Conservation (phyloP, 2,888 invertebrate genomes). For the Scaptomyza reducta region DNA sequence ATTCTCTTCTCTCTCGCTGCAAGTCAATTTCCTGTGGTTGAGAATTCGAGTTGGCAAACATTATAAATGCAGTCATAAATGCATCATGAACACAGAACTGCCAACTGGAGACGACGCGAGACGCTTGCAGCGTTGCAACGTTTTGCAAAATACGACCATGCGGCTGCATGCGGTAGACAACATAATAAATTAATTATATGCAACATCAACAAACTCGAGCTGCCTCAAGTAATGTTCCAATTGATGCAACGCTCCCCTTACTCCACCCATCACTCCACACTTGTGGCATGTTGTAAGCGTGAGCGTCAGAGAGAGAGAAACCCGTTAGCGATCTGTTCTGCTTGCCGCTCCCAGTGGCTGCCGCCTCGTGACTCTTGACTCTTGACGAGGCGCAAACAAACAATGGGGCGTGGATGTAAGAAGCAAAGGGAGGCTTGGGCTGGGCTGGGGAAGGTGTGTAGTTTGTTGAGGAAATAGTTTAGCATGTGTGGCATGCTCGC, state of each 20-base stretch:
- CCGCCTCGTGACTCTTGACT: constrained; percentile 24
- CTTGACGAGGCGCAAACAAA: constrained; percentile 71
- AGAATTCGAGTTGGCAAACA: constrained; percentile 46
- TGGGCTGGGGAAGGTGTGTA: constrained; percentile 2
- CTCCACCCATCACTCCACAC: not conserved
- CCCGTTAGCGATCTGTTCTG: constrained; percentile 39
- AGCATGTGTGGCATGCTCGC: constrained; percentile 71
- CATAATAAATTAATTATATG: constrained; percentile 80
- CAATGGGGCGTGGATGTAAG: constrained; percentile 64
- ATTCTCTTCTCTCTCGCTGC: not conserved
- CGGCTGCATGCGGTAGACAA: constrained; percentile 68
- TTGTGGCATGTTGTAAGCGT: constrained; percentile 65
- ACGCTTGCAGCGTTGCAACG: constrained; percentile 4
- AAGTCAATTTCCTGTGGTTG: constrained; percentile 57
- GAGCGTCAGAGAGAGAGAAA: constrained; percentile 5
- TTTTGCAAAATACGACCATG: constrained; percentile 56
- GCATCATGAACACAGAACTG: constrained; percentile 59
- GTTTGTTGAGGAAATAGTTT: constrained; percentile 55
- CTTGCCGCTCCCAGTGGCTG: constrained; percentile 46
- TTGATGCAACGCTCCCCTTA: constrained; percentile 20
- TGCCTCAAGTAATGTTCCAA: constrained; percentile 17
- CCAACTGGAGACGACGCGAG: constrained; percentile 11
- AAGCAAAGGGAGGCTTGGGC: not conserved
- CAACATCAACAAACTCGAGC: constrained; percentile 69
- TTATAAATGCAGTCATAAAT: constrained; percentile 71